Evolutionary conservation across 2,888 invertebrate species (phyloP).

Genomic region (Drosophila fungiperda): DNA sequence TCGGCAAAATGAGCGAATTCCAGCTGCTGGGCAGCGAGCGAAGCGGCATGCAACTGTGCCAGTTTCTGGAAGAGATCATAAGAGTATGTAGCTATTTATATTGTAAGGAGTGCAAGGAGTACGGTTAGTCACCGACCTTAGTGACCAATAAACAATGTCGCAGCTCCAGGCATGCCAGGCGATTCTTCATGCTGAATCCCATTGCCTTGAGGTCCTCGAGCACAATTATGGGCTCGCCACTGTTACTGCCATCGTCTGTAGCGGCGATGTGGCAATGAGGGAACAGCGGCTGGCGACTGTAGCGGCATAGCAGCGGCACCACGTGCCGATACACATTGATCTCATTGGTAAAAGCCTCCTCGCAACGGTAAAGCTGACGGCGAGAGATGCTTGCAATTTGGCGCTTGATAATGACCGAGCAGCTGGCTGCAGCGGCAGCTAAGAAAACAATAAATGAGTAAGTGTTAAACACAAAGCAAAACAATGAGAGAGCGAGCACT

Average conservation of each 20-base stretch:
- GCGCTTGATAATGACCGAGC: slow-evolving; percentile 82
- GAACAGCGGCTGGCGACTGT: slow-evolving; percentile 65
- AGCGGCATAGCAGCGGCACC: slow-evolving; percentile 78
- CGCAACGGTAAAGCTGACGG: slow-evolving; percentile 83
- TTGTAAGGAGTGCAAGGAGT: too few relatives aligned
- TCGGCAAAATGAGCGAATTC: slow-evolving; percentile 63
- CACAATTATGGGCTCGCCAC: slow-evolving; percentile 76
- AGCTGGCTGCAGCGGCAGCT: slow-evolving; percentile 33
- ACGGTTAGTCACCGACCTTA: slow-evolving; percentile 66
- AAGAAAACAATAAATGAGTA: slow-evolving; percentile 12
- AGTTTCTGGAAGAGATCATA: slow-evolving; percentile 76
- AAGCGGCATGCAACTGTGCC: slow-evolving; percentile 83
- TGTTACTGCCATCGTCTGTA: slow-evolving; percentile 70
- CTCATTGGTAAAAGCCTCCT: slow-evolving; percentile 84
- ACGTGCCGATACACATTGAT: slow-evolving; percentile 82
- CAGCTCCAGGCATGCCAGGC: slow-evolving; percentile 78
- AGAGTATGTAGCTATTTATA: not conserved
- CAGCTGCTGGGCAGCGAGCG: slow-evolving; percentile 79
- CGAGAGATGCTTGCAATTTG: slow-evolving; percentile 82
- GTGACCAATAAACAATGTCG: slow-evolving; percentile 82
- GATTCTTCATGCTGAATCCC: slow-evolving; percentile 81
- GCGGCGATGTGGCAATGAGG: slow-evolving; percentile 82
- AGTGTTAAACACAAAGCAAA: slow-evolving; percentile 19
- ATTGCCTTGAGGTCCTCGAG: slow-evolving; percentile 81
- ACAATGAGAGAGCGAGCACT: slow-evolving; percentile 8